Base-by-base conservation (phyloP, 2,888 invertebrate species). In the Anorthoa munda region DNA sequence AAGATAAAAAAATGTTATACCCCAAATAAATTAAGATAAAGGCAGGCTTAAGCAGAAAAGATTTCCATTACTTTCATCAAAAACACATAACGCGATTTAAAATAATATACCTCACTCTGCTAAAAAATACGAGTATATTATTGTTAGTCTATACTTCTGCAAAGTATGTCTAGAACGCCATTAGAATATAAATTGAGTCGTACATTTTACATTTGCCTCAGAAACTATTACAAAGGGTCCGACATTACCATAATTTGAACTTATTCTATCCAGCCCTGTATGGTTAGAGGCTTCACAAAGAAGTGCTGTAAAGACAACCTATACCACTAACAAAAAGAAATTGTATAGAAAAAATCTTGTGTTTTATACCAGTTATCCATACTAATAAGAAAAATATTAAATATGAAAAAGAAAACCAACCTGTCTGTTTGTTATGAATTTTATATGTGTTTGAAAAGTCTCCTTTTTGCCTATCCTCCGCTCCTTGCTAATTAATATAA, bases 101-200 rank as follows among this genome's bases (percentile, higher is more conserved):
- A 55, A 46, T 50, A 21, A 18, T 45, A 21, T 50, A 2, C 13
- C 2, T 73, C 21, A 11, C 31, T 48, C 17, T 13, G 18, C 31
- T 55, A 48, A 45, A 58, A 55, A 48, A 71, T 31, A 31, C 31
- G 31, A 7, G 5, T 31, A 21, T 5, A 9, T 53, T 26, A 39
- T 21, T 21, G 48, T 68, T 17, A 53, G 31, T 61, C 48, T 17
- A 50, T 60, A 26, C 23, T 72, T 50, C 56, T 23, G 0, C 18
- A 21, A 46, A 69, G 9, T 45, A 50, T 55, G 45, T 73, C 31
- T 59, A 53, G 59, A 53, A 58, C n/a, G 45, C 59, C 4, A 77
- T 79, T 76, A 79, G 79, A 76, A 76, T 76, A 76, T 79, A 76
- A 76, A 76, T 72, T 39, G 72, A 72, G 72, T 79, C 31, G 31